Percentiles rank a stretch among this genome's conserved stretches.
These are phyloP conservation scores for Diceros bicornis DNA, from an alignment of 2,797 vertebrate genomes.

Conservation along the genomic window DNA sequence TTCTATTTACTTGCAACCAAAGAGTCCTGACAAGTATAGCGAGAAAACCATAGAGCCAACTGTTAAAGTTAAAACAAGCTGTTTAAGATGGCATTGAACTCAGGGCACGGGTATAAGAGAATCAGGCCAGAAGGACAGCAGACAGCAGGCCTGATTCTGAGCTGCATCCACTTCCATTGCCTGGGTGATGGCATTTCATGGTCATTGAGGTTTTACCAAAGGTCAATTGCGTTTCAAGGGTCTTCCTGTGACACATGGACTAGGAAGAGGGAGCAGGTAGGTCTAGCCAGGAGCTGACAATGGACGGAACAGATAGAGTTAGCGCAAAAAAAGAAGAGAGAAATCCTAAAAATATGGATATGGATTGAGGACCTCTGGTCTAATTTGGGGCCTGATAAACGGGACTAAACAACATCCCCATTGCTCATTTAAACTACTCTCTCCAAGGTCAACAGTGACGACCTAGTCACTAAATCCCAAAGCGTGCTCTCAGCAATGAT, in stretches of 20 bases:
- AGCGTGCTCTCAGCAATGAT: fast-evolving
- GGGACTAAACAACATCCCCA: neutral
- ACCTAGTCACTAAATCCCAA: neutral
- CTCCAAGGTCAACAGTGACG: neutral
- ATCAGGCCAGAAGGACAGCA: conserved; percentile 68
- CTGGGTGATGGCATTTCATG: conserved; percentile 66
- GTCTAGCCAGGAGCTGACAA: neutral
- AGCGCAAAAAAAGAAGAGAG: neutral
- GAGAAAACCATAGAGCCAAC: neutral
- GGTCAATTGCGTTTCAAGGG: conserved; percentile 4
- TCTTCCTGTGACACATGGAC: conserved; percentile 2
- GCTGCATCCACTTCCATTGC: neutral
- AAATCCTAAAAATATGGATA: neutral
- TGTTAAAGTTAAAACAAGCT: conserved; percentile 58
- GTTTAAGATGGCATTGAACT: conserved; percentile 58
- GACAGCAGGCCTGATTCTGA: conserved; percentile 56
- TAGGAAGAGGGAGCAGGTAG: neutral
- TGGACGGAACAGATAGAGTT: neutral
- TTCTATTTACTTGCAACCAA: conserved; percentile 65
- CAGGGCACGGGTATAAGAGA: conserved; percentile 32
- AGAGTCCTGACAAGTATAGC: conserved; percentile 14
- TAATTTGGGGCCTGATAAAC: neutral
- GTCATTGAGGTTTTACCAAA: conserved; percentile 68
- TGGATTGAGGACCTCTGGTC: neutral
- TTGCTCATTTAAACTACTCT: neutral